Evolutionary conservation across 2,888 invertebrate genomes (phyloP).

Genomic region (Escarpia spicata): DNA sequence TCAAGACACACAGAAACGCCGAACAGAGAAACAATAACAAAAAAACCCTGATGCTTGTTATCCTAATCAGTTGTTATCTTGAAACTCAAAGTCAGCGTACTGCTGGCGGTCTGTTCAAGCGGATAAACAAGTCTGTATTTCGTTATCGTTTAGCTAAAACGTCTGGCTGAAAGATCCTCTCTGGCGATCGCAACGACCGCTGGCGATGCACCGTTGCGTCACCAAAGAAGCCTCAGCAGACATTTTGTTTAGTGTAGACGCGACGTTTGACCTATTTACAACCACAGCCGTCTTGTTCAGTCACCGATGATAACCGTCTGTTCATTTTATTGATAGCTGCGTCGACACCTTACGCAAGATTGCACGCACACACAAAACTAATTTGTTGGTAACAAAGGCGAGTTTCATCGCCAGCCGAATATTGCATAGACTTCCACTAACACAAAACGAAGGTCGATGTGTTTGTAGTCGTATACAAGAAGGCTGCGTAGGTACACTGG

Average conservation of each 20-base stretch:
- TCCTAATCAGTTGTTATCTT: constrained; percentile 1
- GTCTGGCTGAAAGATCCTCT: not conserved
- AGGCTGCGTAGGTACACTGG: not conserved
- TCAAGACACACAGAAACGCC: not conserved
- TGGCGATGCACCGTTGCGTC: not conserved
- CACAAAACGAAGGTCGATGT: not conserved
- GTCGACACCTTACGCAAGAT: not conserved
- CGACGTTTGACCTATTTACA: not conserved
- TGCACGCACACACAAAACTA: not conserved
- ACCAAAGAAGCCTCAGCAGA: not conserved
- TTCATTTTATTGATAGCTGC: not conserved
- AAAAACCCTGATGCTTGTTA: not conserved
- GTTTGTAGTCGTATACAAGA: not conserved
- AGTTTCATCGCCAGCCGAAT: not conserved
- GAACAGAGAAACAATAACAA: not conserved
- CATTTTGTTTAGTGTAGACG: not conserved
- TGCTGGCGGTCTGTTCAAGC: not conserved
- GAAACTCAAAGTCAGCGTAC: not conserved
- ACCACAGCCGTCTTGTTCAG: not conserved
- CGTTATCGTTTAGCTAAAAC: constrained; percentile 6
- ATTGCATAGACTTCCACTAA: not conserved
- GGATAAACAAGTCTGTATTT: not conserved
- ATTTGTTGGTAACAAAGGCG: not conserved
- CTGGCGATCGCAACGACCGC: not conserved
- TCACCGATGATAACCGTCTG: not conserved